Percentiles rank a stretch among this genome's conserved stretches.
phyloP scores from a whole-genome alignment of 2,113 vertebrate genomes.

The Paramormyrops kingsleyae region DNA sequence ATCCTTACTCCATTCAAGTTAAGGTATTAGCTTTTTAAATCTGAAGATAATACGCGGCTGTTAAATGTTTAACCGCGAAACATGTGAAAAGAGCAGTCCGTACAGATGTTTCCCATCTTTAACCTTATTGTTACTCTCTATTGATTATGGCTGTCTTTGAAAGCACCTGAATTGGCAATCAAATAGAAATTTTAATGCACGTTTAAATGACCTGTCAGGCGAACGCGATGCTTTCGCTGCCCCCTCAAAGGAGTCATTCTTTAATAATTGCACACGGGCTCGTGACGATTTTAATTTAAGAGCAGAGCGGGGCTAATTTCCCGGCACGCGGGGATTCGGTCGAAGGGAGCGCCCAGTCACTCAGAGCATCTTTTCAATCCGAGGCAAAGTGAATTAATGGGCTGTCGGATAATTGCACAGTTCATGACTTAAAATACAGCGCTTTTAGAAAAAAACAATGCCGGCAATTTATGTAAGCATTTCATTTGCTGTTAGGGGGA shows the following conservation, averaged over 20 bases:
- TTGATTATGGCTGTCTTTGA: neutral
- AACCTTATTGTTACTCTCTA: neutral
- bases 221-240: neutral
- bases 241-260: neutral
- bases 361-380: neutral
- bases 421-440: neutral
- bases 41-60: neutral
- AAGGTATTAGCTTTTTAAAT: neutral
- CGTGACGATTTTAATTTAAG: constrained; percentile 1
- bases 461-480: neutral
- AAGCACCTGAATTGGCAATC: neutral
- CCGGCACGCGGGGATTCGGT: neutral
- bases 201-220: neutral
- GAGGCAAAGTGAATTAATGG: neutral
- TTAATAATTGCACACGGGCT: neutral
- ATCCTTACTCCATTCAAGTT: neutral
- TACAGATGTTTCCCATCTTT: neutral
- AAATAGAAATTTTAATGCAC: constrained; percentile 1
- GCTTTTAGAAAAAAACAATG: neutral
- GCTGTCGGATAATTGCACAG: neutral
- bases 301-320: neutral
- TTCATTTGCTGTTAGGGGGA: neutral
- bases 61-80: neutral
- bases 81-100: neutral
- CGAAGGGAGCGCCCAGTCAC: neutral